These are phyloP conservation scores for Belonocnema kinseyi DNA, from an alignment of 1,140 invertebrate genomes.

Conservation along the genomic window DNA sequence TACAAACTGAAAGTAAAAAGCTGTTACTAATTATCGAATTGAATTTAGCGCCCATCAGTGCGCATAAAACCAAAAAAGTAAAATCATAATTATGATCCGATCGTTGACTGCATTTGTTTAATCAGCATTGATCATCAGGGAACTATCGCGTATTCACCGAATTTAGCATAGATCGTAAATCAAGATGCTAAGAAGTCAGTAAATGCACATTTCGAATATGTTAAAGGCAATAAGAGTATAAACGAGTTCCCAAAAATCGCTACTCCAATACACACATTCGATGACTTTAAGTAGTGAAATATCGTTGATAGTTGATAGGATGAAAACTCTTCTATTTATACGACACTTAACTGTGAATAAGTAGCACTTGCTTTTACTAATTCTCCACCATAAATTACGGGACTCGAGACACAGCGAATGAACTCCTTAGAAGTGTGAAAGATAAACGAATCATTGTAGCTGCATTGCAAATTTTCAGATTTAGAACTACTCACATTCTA, in stretches of 20 bases:
- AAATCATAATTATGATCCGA: background rate
- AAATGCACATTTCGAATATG: background rate
- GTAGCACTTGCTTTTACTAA: conserved; percentile 4
- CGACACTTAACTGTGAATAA: conserved; percentile 1
- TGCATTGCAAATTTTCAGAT: conserved; percentile 20
- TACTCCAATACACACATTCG: background rate
- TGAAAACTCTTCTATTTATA: conserved; percentile 15
- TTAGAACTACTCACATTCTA: conserved; percentile 20
- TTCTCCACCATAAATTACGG: background rate
- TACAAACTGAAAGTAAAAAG: too few species aligned
- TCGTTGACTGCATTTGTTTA: conserved; percentile 7
- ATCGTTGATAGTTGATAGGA: background rate
- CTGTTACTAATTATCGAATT: too few species aligned
- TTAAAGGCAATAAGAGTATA: background rate
- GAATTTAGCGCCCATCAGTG: too few species aligned
- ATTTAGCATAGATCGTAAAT: background rate
- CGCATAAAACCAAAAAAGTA: background rate
- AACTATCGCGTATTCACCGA: background rate
- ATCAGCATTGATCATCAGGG: background rate
- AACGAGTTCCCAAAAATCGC: background rate
- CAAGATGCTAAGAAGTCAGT: background rate
- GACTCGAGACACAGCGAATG: background rate
- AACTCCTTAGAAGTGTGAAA: background rate
- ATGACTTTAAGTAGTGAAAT: conserved; percentile 4
- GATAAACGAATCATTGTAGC: conserved; percentile 26